Conservation (phyloP, 2,797 vertebrate species). For the Anas flavirostris region DNA sequence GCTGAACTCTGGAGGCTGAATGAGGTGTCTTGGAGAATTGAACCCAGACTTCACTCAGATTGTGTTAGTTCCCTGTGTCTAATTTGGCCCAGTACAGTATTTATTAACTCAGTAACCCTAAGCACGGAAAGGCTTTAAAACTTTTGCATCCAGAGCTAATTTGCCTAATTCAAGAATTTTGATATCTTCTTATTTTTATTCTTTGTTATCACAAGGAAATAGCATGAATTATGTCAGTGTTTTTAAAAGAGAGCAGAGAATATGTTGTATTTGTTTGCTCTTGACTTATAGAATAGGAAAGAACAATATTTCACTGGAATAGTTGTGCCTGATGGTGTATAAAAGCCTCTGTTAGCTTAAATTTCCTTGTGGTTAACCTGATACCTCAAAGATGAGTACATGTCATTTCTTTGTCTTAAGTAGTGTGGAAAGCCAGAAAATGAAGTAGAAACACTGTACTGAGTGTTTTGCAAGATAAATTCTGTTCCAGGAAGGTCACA, state of each 20-base stretch:
- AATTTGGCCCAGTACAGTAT: neutral
- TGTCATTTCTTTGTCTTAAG: neutral
- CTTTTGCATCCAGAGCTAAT: neutral
- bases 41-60: neutral
- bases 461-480: neutral
- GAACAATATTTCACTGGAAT: neutral
- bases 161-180: neutral
- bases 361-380: neutral
- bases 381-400: neutral
- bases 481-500: neutral
- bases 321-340: neutral
- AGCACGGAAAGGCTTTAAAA: neutral
- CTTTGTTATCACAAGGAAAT: neutral
- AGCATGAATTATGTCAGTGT: conserved; percentile 12
- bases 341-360: neutral
- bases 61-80: neutral
- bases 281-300: neutral
- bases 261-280: neutral
- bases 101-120: neutral
- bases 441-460: neutral
- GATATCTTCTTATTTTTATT: neutral
- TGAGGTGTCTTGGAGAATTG: neutral
- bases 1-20: neutral
- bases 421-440: neutral
- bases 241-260: conserved; percentile 9